Base-by-base conservation (phyloP, 2,888 invertebrate genomes). In the Endomychus coccineus region DNA sequence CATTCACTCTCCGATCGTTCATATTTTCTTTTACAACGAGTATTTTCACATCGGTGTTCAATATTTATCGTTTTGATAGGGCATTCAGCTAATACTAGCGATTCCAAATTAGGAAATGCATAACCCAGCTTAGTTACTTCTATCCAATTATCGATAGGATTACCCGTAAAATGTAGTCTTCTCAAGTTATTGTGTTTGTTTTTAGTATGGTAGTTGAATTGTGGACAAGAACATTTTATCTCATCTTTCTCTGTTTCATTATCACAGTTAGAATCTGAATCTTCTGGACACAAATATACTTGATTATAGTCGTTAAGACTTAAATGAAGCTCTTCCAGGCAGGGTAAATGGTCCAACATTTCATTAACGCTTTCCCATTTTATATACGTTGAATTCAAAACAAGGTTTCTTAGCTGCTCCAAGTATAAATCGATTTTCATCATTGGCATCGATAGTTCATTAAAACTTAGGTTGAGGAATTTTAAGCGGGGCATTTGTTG, bases 391-490 rank as follows among this genome's bases (percentile, higher is more conserved):
- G 86, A 87, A 65, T 94, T 94, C 11, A 94, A 70, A 29, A 94
- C 86, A 40, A 92, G 74, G 59, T 83, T 82, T 46, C 77, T 80
- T 17, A 85, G 71, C 52, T 75, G 75, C 55, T 74, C 71, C 75
- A 74, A 75, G 45, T 61, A 55, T 12, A 59, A 48, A 39, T 55
- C 55, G 5, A 56, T 50, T 32, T 66, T 63, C 5, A 61, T 54
- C 14, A 86, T 68, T 33, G 83, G 80, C 34, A 80, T 80, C 19
- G 80, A 78, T 22, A 89, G 70, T 44, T 80, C 77, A 66, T 95
- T 95, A 67, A 89, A 89, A 63, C 92, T 92, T 50, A 95, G 67
- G 64, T 95, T 95, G 31, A 94, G 78, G 66, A 94, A 92, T 57
- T 86, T 82, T 44, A 95, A 79, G 49, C 82, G 77, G 16, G 92